Evolutionary conservation across 1,140 invertebrate genomes (phyloP), one percentile per base, ranked within the genome.

Genomic region (Pararge aegeria): DNA sequence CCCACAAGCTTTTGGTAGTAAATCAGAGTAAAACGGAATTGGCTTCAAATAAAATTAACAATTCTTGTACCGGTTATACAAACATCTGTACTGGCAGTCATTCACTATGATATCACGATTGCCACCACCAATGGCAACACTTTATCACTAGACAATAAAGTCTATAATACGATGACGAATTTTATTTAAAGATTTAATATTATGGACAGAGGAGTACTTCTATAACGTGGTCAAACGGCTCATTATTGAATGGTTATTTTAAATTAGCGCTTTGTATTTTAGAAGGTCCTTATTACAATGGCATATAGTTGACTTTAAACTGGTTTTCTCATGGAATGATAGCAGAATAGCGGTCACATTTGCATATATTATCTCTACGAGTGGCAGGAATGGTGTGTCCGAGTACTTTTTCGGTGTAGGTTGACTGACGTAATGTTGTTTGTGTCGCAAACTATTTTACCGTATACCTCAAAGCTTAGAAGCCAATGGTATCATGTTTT

Each of bases 301-400:
- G 30, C 7, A 34, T 34, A 34, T 12, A 12, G 30, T 34, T 34
- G 30, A 10, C 10, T 34, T 34, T 34, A n/a, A 12, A n/a, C 30
- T 34, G 30, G 10, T 34, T 12, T 34, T 34, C 30, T 34, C n/a
- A 12, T 34, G 3, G 30, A 34, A 42, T 42, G 13, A 16, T 42
- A 42, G 38, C 16, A 42, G 15, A 42, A 42, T 42, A 42, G 38
- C 38, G 38, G 38, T 42, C 38, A 18, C 38, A 42, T 42, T 42
- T 16, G 38, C 38, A 42, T 42, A 16, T 42, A 42, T 42, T 16
- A 42, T 42, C 16, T 3, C 16, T 42, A 16, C 38, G 38, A 5
- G 38, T 42, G 38, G 38, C 16, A 13, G 12, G 16, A 18, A 0
- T 1, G 38, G 38, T 42, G 4, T 10, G 13, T 10, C 3, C 2